Base-by-base conservation (phyloP, 2,888 invertebrate species). In the Petrolisthes cinctipes region DNA sequence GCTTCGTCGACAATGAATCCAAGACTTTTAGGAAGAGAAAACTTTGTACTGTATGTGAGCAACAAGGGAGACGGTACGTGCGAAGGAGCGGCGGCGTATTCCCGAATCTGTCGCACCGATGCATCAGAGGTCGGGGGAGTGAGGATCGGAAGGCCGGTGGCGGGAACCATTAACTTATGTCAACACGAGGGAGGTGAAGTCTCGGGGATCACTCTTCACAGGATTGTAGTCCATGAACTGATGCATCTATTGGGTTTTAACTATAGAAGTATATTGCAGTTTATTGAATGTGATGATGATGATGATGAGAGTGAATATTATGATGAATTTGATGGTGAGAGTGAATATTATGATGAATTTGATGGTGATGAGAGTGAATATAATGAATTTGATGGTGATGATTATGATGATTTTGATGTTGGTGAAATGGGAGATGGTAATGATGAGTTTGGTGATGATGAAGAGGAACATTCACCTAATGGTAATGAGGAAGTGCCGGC, bases 171-270 rank as follows among this genome's bases (percentile, higher is more conserved):
- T 17, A 88, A 82, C 20, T 53, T 82, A 6, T 88, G 88, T 56
- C 68, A n/a, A 66, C 51, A 56, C 17, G 71, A 61, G 66, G 11
- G 61, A 11, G 37, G 54, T 5, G 23, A 80, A n/a, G 11, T 51
- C 3, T 14, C 54, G 5, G 78, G 20, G 5, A 20, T 82, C 9
- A 20, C 68, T 5, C 53, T 88, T n/a, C 76, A 61, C 53, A 82
- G 82, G 76, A 68, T 85, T 56, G 51, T 85, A 20, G 56, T 71
- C 20, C 88, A 88, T 85, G 88, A 88, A 61, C 57, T 80, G 20
- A 82, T 88, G 6, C 88, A 88, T 71, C 71, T 88, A 37, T 20
- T 88, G 61, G 88, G 85, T 9, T 85, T 88, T 66, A 88, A 85
- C 54, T 85, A 82, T 57, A 82, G 71, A 51, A 88, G 88, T 56